Evolutionary conservation across 2,113 vertebrate genomes (phyloP).

Genomic region (Euleptes europaea): DNA sequence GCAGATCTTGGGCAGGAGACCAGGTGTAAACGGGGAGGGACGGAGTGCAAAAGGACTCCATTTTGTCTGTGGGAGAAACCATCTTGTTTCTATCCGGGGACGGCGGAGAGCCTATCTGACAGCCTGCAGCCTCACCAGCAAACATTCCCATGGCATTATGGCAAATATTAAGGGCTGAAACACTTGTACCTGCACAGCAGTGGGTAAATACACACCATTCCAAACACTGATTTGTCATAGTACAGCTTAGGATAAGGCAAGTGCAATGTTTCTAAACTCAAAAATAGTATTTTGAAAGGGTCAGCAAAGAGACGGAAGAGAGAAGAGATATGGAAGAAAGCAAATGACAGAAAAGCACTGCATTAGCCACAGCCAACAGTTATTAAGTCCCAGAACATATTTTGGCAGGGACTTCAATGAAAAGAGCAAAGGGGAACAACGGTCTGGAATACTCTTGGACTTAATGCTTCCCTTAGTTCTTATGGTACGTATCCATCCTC

Average conservation of each 20-base stretch:
- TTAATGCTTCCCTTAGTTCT: slow-evolving; percentile 12
- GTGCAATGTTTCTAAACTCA: not conserved
- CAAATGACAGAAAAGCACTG: slow-evolving; percentile 18
- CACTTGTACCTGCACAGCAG: not conserved
- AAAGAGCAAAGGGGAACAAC: not conserved
- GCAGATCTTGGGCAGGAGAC: no score
- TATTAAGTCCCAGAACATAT: not conserved
- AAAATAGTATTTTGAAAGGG: not conserved
- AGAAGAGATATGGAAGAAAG: slow-evolving; percentile 1
- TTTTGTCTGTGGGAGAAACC: no score
- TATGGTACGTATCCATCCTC: not conserved
- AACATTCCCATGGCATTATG: not conserved
- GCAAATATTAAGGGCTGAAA: not conserved
- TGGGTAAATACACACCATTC: not conserved
- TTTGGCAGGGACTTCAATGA: not conserved
- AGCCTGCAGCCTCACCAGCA: not conserved
- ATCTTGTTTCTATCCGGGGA: no score
- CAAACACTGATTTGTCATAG: not conserved
- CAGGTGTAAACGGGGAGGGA: no score
- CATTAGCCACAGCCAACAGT: not conserved
- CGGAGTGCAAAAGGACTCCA: no score
- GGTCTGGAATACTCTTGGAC: not conserved
- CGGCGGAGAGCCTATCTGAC: no score
- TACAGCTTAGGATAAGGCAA: not conserved
- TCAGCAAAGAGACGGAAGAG: not conserved